These are phyloP conservation scores for Xylophagus ater DNA, from an alignment of 2,888 invertebrate species.

Conservation along the genomic window DNA sequence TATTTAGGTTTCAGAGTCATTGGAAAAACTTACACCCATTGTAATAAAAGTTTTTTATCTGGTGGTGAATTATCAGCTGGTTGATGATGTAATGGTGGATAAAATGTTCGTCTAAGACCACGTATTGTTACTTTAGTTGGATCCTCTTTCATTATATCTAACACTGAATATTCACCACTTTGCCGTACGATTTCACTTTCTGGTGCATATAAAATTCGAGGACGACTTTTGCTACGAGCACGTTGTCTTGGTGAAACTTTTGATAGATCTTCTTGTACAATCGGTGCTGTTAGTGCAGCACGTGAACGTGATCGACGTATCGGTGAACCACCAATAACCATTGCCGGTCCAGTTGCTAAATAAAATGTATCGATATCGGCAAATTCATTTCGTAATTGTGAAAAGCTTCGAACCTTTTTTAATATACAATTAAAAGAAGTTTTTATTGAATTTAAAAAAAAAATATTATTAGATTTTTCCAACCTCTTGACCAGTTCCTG, in stretches of 20 bases:
- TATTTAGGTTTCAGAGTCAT: too few relatives aligned
- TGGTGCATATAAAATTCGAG: conserved; percentile 71
- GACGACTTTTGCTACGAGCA: conserved; percentile 75
- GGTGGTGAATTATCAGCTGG: conserved; percentile 78
- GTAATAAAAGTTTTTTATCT: conserved; percentile 74
- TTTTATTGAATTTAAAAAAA: not conserved
- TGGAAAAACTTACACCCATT: conserved; percentile 73
- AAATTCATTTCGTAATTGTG: conserved; percentile 84
- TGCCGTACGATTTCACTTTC: conserved; percentile 71
- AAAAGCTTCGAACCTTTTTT: conserved; percentile 76
- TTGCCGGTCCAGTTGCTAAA: conserved; percentile 42
- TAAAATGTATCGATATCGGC: conserved; percentile 87
- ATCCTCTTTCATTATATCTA: conserved; percentile 78
- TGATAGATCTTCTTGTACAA: conserved; percentile 36
- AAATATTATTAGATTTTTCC: conserved; percentile 21
- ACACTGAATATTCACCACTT: conserved; percentile 64
- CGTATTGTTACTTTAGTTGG: conserved; percentile 73
- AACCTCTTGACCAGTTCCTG: conserved; percentile 85
- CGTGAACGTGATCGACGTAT: conserved; percentile 55
- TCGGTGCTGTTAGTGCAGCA: conserved; percentile 43
- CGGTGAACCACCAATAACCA: conserved; percentile 44
- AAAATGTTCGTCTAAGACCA: conserved; percentile 71
- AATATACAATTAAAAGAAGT: conserved; percentile 9
- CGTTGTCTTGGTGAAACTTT: conserved; percentile 45
- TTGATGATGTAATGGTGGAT: conserved; percentile 75